Evolutionary conservation across 2,113 vertebrate species (phyloP).

Genomic region (Prunella fulvescens): DNA sequence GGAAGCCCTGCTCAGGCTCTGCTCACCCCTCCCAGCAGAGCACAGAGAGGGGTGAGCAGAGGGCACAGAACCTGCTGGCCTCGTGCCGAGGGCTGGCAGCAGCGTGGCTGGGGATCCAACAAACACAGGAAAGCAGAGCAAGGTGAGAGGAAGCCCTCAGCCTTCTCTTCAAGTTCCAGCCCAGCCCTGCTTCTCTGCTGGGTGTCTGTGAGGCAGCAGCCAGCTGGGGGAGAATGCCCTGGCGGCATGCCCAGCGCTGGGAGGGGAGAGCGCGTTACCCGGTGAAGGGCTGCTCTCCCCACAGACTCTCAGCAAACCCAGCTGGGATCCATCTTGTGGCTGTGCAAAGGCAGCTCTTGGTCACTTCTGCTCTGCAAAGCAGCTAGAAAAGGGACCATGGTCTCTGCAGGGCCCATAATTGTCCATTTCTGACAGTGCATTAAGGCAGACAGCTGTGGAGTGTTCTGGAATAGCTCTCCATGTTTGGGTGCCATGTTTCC

Average conservation of each 20-base stretch:
- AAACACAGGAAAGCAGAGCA: neutral
- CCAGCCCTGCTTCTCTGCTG: neutral
- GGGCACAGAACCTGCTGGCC: neutral
- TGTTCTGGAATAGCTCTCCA: neutral
- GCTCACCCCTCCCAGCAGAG: neutral
- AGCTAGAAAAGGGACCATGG: neutral
- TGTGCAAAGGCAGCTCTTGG: neutral
- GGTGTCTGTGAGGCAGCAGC: neutral
- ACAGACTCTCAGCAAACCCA: neutral
- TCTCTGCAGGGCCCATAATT: neutral
- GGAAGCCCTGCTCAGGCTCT: neutral
- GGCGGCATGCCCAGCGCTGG: accelerated
- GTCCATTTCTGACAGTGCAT: neutral
- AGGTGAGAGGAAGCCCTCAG: neutral
- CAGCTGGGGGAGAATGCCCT: neutral
- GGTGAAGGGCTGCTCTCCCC: accelerated
- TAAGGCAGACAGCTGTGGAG: neutral
- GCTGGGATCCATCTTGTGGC: neutral
- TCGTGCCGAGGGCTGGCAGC: too few relatives aligned
- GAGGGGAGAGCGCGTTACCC: accelerated
- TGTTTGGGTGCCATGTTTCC: accelerated
- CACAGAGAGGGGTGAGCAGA: too few relatives aligned
- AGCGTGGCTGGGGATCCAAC: accelerated
- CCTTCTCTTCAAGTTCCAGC: neutral
- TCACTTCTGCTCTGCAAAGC: neutral